phyloP scores from a whole-genome alignment of 2,888 invertebrate genomes.

The Chloroclysta siterata region DNA sequence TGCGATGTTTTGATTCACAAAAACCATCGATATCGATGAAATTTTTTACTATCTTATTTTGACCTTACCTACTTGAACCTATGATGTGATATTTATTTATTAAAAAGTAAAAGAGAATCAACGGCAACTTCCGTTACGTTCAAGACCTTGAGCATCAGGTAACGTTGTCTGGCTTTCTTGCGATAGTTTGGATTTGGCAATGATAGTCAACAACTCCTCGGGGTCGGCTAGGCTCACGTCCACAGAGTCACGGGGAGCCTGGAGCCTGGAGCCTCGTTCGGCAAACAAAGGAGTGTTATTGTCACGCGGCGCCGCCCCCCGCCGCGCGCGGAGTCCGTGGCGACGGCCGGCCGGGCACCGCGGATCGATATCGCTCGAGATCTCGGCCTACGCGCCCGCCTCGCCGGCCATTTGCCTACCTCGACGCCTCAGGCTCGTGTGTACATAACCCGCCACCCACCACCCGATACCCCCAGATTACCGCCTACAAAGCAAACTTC shows the following conservation, averaged over 20 bases:
- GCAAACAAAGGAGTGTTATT: conserved; percentile 83
- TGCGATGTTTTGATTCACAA: conserved; percentile 46
- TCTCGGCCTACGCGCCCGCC: conserved; percentile 82
- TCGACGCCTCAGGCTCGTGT: conserved; percentile 83
- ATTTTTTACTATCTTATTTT: neutral
- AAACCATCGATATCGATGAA: conserved; percentile 29
- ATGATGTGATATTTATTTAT: neutral
- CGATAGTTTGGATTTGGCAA: conserved; percentile 36
- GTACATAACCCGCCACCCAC: conserved; percentile 82
- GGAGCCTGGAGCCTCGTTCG: conserved; percentile 50
- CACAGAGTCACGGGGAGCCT: conserved; percentile 43
- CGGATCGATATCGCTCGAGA: conserved; percentile 83
- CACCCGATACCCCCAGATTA: conserved; percentile 83
- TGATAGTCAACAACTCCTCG: conserved; percentile 33
- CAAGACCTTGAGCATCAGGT: conserved; percentile 3
- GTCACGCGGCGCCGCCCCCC: conserved; percentile 76
- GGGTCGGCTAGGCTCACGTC: conserved; percentile 12
- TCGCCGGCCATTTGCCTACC: conserved; percentile 85
- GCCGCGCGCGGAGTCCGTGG: conserved; percentile 74
- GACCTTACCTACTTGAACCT: neutral
- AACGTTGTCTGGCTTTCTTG: conserved; percentile 18
- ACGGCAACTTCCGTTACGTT: neutral
- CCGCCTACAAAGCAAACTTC: conserved; percentile 85
- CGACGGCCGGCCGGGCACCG: conserved; percentile 72
- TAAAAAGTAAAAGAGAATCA: neutral